Conservation (phyloP, 2,888 invertebrate genomes). For the Nephrotoma flavescens region DNA sequence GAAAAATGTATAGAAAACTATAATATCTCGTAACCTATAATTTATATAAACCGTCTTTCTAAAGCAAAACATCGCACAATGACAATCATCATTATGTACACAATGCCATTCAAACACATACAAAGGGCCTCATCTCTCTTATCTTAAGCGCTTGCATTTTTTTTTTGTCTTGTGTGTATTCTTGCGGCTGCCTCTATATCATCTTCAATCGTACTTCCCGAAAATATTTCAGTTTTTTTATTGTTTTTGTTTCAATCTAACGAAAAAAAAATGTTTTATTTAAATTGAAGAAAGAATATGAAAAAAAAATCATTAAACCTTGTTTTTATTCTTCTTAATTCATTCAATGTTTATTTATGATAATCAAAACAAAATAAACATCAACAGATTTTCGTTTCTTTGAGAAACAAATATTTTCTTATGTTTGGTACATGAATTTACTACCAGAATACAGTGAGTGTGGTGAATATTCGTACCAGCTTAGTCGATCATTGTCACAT, state of each 20-base stretch:
- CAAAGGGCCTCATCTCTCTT: not conserved
- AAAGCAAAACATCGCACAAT: not conserved
- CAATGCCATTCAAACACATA: no score
- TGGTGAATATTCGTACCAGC: not conserved
- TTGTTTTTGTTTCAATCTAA: not conserved
- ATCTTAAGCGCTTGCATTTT: not conserved
- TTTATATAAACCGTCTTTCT: not conserved
- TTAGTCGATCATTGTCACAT: no score
- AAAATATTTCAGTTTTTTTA: not conserved
- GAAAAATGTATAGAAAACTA: not conserved
- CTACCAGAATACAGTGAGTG: not conserved
- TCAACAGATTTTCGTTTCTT: not conserved
- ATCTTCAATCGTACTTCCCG: not conserved
- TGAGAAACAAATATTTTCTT: not conserved
- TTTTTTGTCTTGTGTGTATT: not conserved
- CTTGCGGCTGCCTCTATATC: not conserved
- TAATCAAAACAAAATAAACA: slow-evolving; percentile 4
- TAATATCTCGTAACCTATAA: not conserved
- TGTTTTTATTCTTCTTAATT: not conserved
- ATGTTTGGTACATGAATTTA: not conserved
- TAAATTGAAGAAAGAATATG: not conserved
- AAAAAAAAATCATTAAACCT: not conserved
- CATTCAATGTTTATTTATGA: slow-evolving; percentile 3
- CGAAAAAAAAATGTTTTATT: no score
- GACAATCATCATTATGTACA: not conserved